phyloP scores from a whole-genome alignment of 2,113 vertebrate genomes.

The Toxotes jaculatrix region DNA sequence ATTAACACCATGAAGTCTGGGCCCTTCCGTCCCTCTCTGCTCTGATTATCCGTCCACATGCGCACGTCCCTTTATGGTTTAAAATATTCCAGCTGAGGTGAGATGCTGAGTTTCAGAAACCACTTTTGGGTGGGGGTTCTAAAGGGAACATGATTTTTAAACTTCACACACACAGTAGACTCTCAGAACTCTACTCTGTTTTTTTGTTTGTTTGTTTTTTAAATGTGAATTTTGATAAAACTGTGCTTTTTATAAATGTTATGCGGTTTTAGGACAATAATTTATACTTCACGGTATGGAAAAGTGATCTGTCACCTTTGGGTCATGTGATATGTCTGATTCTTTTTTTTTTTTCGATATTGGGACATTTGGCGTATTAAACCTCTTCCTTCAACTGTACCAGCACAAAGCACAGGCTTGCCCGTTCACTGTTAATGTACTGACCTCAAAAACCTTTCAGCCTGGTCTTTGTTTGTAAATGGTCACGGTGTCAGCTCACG shows the following conservation, averaged over 20 bases:
- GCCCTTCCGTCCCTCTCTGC: not conserved
- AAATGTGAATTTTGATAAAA: conserved; percentile 61
- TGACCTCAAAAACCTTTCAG: not conserved
- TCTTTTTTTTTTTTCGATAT: not conserved
- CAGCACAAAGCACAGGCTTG: conserved; percentile 44
- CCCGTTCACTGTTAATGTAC: conserved; percentile 11
- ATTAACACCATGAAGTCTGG: conserved; percentile 2
- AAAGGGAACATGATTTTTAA: conserved; percentile 33
- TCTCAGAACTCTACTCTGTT: conserved; percentile 41
- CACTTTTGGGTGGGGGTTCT: not conserved
- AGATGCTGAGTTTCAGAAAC: conserved; percentile 8
- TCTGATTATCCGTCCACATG: conserved; percentile 13
- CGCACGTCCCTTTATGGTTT: conserved; percentile 10
- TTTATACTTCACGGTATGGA: conserved; percentile 42
- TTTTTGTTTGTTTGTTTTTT: conserved; percentile 1
- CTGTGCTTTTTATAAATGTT: conserved; percentile 54
- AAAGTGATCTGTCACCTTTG: conserved; percentile 27
- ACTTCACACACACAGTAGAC: conserved; percentile 32
- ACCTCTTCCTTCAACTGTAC: conserved; percentile 19
- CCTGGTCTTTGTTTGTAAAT: conserved; percentile 13
- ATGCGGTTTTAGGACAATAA: conserved; percentile 42
- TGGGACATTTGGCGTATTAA: conserved; percentile 6
- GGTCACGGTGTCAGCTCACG: not conserved
- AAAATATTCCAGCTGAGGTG: conserved; percentile 6
- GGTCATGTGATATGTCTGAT: conserved; percentile 21